phyloP scores from a whole-genome alignment of 2,797 vertebrate genomes.

The Anguilla obscura region DNA sequence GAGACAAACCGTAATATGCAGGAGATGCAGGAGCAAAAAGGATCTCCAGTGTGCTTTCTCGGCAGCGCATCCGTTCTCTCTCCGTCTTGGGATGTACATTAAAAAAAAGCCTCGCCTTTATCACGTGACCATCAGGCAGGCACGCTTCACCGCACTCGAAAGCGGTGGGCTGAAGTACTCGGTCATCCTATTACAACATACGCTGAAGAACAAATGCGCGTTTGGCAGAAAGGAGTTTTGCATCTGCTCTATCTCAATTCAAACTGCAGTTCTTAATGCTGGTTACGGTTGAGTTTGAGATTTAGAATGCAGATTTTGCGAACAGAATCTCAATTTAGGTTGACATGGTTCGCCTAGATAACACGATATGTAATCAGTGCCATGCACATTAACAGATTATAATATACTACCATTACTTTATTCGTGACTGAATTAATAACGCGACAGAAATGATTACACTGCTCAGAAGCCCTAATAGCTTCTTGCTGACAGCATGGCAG shows the following conservation, averaged over 20 bases:
- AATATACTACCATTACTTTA: background rate
- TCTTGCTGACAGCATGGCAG: background rate
- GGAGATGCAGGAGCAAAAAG: too few relatives aligned
- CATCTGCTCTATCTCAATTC: background rate
- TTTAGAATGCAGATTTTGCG: background rate
- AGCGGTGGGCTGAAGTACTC: background rate
- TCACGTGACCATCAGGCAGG: constrained; percentile 26
- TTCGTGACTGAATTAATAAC: background rate
- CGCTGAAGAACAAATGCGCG: background rate
- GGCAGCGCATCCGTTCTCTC: constrained; percentile 7
- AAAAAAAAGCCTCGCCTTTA: constrained; percentile 22
- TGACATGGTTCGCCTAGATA: background rate
- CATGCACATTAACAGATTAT: background rate
- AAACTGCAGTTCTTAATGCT: background rate
- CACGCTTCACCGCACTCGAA: background rate
- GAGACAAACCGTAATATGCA: background rate
- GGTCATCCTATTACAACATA: background rate
- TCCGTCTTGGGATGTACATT: constrained; percentile 7
- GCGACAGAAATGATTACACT: background rate
- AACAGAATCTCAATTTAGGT: background rate
- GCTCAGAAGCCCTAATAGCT: background rate
- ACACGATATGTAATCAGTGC: background rate
- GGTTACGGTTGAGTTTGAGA: background rate
- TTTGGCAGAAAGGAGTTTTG: background rate
- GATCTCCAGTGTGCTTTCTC: background rate